phyloP scores from a whole-genome alignment of 2,797 vertebrate species.

The Helicolenus hilgendorfi region DNA sequence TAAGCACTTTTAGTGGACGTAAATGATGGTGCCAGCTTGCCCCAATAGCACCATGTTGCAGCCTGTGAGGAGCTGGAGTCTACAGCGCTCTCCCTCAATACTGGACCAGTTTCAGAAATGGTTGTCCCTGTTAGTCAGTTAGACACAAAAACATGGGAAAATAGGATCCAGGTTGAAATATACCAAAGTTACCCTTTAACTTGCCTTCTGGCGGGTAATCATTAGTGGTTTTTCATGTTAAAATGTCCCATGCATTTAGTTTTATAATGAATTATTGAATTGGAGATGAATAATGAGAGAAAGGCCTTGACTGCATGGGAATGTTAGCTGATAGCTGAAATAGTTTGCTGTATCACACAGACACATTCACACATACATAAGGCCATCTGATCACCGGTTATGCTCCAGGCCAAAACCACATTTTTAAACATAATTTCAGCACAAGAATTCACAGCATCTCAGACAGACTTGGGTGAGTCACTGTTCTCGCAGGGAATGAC shows the following conservation, averaged over 20 bases:
- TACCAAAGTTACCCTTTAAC: no score
- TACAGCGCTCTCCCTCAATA: no score
- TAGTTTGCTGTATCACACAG: not conserved
- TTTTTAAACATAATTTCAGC: conserved; percentile 40
- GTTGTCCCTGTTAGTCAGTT: no score
- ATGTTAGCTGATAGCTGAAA: not conserved
- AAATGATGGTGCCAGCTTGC: no score
- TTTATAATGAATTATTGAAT: not conserved
- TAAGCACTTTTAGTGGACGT: no score
- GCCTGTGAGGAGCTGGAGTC: no score
- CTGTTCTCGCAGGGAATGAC: conserved; percentile 33
- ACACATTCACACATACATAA: conserved; percentile 29
- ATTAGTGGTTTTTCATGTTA: not conserved
- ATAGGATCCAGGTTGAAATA: no score
- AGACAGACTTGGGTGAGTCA: conserved; percentile 56
- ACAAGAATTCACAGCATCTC: conserved; percentile 13
- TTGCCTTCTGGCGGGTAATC: not conserved
- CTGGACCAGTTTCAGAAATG: no score
- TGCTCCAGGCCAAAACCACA: not conserved
- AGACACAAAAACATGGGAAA: no score
- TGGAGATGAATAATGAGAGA: not conserved
- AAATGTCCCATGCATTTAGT: not conserved
- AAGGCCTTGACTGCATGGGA: not conserved
- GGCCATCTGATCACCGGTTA: conserved; percentile 1
- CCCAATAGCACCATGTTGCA: no score